phyloP scores from a whole-genome alignment of 2,113 vertebrate species.

The Rhea americana region DNA sequence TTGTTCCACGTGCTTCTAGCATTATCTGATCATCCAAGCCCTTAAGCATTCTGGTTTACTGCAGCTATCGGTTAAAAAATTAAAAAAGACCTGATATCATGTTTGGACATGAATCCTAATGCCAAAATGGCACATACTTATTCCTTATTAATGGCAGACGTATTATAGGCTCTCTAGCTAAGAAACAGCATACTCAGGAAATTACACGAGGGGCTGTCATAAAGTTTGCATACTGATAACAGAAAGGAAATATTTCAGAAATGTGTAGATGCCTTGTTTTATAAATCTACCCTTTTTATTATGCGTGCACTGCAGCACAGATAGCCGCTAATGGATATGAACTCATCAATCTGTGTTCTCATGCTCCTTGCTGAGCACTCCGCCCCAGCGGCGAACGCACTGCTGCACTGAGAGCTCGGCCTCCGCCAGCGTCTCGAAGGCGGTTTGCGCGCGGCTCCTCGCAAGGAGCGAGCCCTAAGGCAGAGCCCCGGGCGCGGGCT shows the following conservation, averaged over 20 bases:
- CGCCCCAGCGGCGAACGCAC: not conserved
- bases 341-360: conserved; percentile 38
- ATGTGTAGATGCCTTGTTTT: conserved; percentile 38
- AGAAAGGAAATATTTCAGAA: conserved; percentile 40
- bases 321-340: conserved; percentile 40
- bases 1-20: conserved; percentile 23
- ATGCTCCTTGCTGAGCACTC: conserved; percentile 16
- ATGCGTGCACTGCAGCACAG: conserved; percentile 12
- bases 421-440: not conserved
- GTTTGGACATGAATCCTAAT: conserved; percentile 45
- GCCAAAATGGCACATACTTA: conserved; percentile 54
- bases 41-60: conserved; percentile 21
- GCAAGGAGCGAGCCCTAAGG: no score
- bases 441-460: not conserved
- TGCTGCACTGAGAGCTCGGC: not conserved
- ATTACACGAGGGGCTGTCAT: conserved; percentile 38
- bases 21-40: conserved; percentile 42
- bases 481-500: no score
- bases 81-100: conserved; percentile 18
- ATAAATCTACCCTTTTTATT: conserved; percentile 48
- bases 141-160: conserved; percentile 56
- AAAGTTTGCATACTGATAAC: conserved; percentile 40
- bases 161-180: conserved; percentile 10
- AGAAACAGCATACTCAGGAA: conserved; percentile 31
- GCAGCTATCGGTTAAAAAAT: conserved; percentile 49